A percentile compares a stretch with the other conserved stretches of the same genome.
Conservation (phyloP, 2,888 invertebrate genomes). For the Idaea straminata region DNA sequence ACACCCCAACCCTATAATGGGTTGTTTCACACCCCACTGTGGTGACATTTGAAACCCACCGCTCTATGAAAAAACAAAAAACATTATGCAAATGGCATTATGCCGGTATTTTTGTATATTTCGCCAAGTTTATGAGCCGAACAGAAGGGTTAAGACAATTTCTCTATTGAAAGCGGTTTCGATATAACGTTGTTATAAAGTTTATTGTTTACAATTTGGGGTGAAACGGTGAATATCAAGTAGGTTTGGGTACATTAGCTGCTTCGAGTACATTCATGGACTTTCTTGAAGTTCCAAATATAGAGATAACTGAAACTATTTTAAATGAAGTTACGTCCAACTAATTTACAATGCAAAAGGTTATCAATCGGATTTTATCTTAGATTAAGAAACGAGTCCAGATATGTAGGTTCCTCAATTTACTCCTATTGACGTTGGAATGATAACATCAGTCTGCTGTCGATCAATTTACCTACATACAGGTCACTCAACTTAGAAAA, state of each 20-base stretch:
- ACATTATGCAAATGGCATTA: slow-evolving; percentile 80
- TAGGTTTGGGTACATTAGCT: neutral
- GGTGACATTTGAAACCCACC: slow-evolving; percentile 78
- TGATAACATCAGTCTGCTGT: slow-evolving; percentile 57
- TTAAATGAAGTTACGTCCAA: neutral
- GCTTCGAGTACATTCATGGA: neutral
- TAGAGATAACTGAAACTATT: neutral
- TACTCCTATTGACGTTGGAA: slow-evolving; percentile 50
- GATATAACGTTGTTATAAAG: slow-evolving; percentile 58
- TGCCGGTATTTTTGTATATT: slow-evolving; percentile 77
- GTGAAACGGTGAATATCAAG: neutral
- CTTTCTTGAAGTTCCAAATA: neutral
- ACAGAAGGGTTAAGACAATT: slow-evolving; percentile 74
- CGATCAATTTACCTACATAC: slow-evolving; percentile 66
- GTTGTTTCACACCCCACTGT: slow-evolving; percentile 72
- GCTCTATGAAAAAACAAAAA: slow-evolving; percentile 77
- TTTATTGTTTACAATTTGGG: slow-evolving; percentile 31
- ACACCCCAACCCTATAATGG: slow-evolving; percentile 73
- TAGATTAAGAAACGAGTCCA: slow-evolving; percentile 58
- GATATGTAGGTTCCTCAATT: slow-evolving; percentile 74
- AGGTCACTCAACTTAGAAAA: slow-evolving; percentile 54
- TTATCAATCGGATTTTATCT: slow-evolving; percentile 63
- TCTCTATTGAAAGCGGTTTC: slow-evolving; percentile 52
- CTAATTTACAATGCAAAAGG: slow-evolving; percentile 32
- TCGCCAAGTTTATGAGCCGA: slow-evolving; percentile 75